phyloP scores from a whole-genome alignment of 1,140 invertebrate species.

The Tetragonula clypearis region DNA sequence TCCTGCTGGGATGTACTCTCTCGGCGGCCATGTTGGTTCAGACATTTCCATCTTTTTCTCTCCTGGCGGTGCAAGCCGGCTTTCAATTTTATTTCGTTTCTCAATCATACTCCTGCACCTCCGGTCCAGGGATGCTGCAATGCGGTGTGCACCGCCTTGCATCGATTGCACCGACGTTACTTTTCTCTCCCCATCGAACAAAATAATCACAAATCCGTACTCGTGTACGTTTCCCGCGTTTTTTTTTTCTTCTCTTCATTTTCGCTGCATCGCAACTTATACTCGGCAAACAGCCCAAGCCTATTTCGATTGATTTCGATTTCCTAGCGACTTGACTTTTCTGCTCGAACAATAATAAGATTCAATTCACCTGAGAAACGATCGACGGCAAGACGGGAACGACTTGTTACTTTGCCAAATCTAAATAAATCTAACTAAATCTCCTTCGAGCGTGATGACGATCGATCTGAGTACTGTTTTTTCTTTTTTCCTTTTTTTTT shows the following conservation, averaged over 20 bases:
- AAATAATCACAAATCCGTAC: background rate
- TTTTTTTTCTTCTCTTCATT: too few species aligned
- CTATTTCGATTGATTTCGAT: too few species aligned
- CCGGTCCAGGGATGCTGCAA: constrained; percentile 42
- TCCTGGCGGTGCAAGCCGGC: constrained; percentile 9
- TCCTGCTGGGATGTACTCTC: constrained; percentile 46
- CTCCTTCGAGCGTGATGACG: background rate
- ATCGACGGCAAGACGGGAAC: too few species aligned
- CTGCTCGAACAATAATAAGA: too few species aligned
- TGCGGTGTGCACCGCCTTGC: constrained; percentile 10
- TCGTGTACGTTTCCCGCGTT: background rate
- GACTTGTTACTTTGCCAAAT: too few species aligned
- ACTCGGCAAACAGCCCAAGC: too few species aligned
- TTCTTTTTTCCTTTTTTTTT: background rate
- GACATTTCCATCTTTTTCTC: constrained; percentile 57
- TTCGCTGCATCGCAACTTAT: too few species aligned
- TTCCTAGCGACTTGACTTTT: too few species aligned
- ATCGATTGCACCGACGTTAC: constrained; percentile 31
- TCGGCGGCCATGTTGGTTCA: constrained; percentile 49
- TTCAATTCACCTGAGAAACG: too few species aligned
- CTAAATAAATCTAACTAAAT: background rate
- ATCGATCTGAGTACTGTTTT: background rate
- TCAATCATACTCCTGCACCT: constrained; percentile 44
- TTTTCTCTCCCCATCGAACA: background rate
- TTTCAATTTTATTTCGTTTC: constrained; percentile 61